These are phyloP conservation scores for Hemithea aestivaria DNA, from an alignment of 2,888 invertebrate genomes.

Conservation along the genomic window DNA sequence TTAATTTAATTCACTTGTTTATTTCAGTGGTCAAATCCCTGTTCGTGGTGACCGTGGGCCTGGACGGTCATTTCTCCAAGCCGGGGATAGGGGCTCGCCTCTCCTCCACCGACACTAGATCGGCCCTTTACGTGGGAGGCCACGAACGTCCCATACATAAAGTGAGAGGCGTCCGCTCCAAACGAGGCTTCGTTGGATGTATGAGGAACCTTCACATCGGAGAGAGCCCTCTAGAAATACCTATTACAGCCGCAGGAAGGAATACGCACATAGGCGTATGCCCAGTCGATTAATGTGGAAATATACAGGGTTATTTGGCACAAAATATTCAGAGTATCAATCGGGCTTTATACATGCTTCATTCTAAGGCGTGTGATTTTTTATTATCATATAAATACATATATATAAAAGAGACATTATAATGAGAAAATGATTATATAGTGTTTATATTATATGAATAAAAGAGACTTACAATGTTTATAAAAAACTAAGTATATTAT, in stretches of 20 bases:
- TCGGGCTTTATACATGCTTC: too few species aligned
- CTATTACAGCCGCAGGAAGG: conserved; percentile 80
- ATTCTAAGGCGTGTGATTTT: too few species aligned
- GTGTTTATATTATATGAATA: too few species aligned
- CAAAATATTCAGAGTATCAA: too few species aligned
- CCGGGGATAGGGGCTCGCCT: conserved; percentile 84
- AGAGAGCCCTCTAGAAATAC: conserved; percentile 50
- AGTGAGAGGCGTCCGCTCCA: conserved; percentile 83
- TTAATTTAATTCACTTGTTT: too few species aligned
- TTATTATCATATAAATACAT: too few species aligned
- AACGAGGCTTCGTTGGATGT: conserved; percentile 88
- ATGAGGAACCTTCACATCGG: conserved; percentile 84
- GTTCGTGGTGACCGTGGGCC: conserved; percentile 91
- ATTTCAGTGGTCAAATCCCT: conserved; percentile 90
- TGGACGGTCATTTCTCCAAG: conserved; percentile 88
- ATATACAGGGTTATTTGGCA: too few species aligned
- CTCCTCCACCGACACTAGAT: conserved; percentile 87
- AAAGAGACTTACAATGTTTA: too few species aligned
- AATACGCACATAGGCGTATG: conserved; percentile 89
- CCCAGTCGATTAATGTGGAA: conserved; percentile 88
- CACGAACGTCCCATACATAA: conserved; percentile 71
- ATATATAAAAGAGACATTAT: too few species aligned
- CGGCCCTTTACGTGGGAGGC: conserved; percentile 95
- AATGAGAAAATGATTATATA: too few species aligned
- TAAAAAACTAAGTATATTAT: too few species aligned